Base-by-base conservation (phyloP, 2,797 vertebrate genomes). In the Gallinago solitaria region DNA sequence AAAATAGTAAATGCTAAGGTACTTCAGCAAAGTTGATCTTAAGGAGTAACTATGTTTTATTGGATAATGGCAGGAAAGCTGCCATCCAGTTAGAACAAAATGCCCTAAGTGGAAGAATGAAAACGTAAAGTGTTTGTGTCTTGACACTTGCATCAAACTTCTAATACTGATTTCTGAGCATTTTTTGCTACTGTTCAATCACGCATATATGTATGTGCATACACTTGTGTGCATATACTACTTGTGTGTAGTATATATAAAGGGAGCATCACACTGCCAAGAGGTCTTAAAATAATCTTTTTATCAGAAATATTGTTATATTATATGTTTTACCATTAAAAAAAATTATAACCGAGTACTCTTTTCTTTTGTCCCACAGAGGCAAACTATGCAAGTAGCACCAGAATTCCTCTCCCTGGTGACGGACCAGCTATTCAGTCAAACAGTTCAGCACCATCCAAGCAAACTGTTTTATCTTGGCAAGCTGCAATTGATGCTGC, bases 321-420 rank as follows among this genome's bases (percentile, higher is more conserved):
- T 48, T 41, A 82, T 23, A 9, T 2, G 6, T 76, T 60, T 73
- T 82, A 74, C 37, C 24, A n/a, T 51, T 41, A 24, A 24, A 25
- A 85, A 89, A 87, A 59, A 5, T 45, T 56, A 50, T 95, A 96
- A 96, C 57, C 0, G 4, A 76, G 23, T 69, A 9, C 11, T 56
- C 47, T 74, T 67, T 90, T 87, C 53, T 96, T 89, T 96, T 97
- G 90, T 91, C 54, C 74, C 54, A 90, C 98, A 99, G 99, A 98
- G 98, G 98, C 97, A 98, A 99, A 99, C 98, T 99, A 99, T 99
- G 99, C 99, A 99, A 99, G 99, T 98, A 98, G 99, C 98, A 98
- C 98, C 98, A 98, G 98, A 97, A 98, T 98, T 94, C 96, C 98
- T 98, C 97, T 98, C 96, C 98, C 99, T 99, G 99, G 98, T 98